phyloP scores from a whole-genome alignment of 2,888 invertebrate species.

The Drosophila pegasa region DNA sequence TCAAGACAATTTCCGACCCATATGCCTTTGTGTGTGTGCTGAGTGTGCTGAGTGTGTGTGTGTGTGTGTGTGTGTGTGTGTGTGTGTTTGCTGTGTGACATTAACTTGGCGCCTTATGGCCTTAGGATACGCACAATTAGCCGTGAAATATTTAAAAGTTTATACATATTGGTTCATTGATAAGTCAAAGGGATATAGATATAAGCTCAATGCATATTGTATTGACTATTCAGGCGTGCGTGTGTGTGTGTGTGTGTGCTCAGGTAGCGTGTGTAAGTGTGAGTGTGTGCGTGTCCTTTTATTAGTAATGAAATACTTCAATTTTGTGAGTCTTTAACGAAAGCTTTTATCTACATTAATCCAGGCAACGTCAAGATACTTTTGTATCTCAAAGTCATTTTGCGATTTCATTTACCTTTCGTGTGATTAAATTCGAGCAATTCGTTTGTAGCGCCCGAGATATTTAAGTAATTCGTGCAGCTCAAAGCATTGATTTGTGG shows the following conservation, averaged over 20 bases:
- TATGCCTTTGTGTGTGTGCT: slow-evolving; percentile 9
- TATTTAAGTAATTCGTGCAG: background rate
- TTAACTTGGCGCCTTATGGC: slow-evolving; percentile 42
- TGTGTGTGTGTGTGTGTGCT: background rate
- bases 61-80: slow-evolving; percentile 8
- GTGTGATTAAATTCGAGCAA: background rate
- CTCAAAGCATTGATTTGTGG: background rate
- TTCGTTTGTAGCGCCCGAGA: background rate
- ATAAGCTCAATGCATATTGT: background rate
- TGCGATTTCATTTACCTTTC: background rate
- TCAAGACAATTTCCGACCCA: slow-evolving; percentile 37
- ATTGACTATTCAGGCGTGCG: background rate
- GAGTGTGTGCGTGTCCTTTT: background rate
- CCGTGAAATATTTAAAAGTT: slow-evolving; percentile 53
- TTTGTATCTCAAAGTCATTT: background rate
- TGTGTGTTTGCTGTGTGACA: slow-evolving; percentile 7
- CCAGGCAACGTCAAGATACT: background rate
- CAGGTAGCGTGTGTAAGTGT: background rate
- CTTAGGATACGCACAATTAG: slow-evolving; percentile 61
- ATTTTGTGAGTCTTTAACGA: background rate
- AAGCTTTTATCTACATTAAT: background rate
- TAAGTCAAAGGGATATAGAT: slow-evolving; percentile 10
- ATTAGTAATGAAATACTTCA: background rate
- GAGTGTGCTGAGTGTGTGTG: slow-evolving; percentile 2
- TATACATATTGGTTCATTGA: slow-evolving; percentile 44